Evolutionary conservation across 2,797 vertebrate genomes (phyloP).

Genomic region (Mus caroli): DNA sequence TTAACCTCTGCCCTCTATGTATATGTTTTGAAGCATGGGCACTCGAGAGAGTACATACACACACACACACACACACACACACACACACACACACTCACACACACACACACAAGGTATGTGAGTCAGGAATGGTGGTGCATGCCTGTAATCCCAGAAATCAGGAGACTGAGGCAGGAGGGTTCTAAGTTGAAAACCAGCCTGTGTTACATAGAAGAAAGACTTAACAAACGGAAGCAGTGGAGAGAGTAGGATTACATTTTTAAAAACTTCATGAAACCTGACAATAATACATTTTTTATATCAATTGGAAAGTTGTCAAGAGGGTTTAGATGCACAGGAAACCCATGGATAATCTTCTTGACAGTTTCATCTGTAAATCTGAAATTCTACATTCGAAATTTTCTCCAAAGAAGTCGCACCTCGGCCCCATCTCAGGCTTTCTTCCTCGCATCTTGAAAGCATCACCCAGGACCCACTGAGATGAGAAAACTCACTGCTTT

Average conservation of each 20-base stretch:
- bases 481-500: neutral
- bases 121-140: neutral
- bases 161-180: neutral
- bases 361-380: constrained; percentile 43
- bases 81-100: too few species aligned
- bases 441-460: constrained; percentile 9
- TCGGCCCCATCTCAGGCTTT: neutral
- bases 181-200: neutral
- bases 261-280: constrained; percentile 8
- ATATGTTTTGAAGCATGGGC: neutral
- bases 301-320: constrained; percentile 33
- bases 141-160: neutral
- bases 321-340: neutral
- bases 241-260: neutral
- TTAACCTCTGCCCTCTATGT: neutral
- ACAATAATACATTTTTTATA: constrained; percentile 15
- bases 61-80: neutral
- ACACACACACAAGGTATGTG: neutral
- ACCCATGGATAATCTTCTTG: neutral
- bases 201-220: neutral
- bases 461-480: neutral
- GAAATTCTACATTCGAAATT: constrained; percentile 52
- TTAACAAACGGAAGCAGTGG: neutral
- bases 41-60: fast-evolving
- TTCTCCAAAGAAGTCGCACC: neutral